These are phyloP conservation scores for Ridgeia piscesae DNA, from an alignment of 1,140 invertebrate genomes.

Conservation along the genomic window DNA sequence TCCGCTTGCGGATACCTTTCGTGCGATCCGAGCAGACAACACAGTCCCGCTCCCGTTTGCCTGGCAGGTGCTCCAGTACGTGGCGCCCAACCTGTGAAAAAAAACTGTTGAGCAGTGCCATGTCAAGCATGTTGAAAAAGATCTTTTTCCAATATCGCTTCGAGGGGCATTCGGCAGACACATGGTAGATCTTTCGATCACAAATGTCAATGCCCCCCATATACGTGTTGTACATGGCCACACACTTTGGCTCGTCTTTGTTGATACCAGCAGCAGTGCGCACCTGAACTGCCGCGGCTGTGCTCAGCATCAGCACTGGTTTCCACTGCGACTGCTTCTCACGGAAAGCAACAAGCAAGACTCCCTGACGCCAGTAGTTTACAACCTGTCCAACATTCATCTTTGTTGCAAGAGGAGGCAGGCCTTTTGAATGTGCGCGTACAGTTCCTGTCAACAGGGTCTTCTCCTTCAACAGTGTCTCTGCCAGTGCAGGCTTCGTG, in stretches of 20 bases:
- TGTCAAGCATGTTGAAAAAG: background rate
- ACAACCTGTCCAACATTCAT: too few relatives aligned
- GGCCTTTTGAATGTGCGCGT: background rate
- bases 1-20: slow-evolving; percentile 8
- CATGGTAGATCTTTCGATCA: background rate
- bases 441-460: background rate
- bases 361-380: too few relatives aligned
- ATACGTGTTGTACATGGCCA: background rate
- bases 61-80: slow-evolving; percentile 1
- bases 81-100: background rate
- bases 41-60: slow-evolving; percentile 28
- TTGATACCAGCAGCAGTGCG: too few relatives aligned
- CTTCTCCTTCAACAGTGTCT: background rate
- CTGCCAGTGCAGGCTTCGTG: background rate
- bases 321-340: too few relatives aligned
- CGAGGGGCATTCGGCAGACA: background rate
- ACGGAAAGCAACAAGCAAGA: too few relatives aligned
- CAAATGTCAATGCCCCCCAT: background rate
- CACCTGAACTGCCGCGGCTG: too few relatives aligned
- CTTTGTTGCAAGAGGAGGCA: background rate
- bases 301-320: too few relatives aligned
- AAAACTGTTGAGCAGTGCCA: background rate
- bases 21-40: slow-evolving; percentile 25
- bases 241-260: background rate
- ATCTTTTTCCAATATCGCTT: background rate